phyloP scores from a whole-genome alignment of 2,888 invertebrate species.

The Alcis repandata region DNA sequence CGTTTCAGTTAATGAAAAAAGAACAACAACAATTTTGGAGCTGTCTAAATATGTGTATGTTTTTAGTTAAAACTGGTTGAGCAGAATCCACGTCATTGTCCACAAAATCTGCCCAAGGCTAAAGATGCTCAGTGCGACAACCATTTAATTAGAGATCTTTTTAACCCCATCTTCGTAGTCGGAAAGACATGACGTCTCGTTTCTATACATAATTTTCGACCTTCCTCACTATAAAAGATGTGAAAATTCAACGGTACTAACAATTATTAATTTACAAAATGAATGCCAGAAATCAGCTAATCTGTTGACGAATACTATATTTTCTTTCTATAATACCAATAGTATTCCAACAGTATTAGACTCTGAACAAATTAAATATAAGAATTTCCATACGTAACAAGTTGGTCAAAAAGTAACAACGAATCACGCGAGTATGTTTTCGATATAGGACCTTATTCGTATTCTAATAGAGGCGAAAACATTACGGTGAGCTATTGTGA shows the following conservation, averaged over 20 bases:
- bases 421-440: constrained; percentile 48
- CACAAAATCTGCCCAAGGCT: background rate
- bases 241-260: constrained; percentile 43
- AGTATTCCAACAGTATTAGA: constrained; percentile 59
- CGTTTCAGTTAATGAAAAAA: no score
- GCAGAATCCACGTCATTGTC: background rate
- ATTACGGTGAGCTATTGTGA: constrained; percentile 46
- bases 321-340: constrained; percentile 51
- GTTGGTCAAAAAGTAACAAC: constrained; percentile 44
- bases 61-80: no score
- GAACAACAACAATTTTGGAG: no score
- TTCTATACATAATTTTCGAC: constrained; percentile 36
- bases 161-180: constrained; percentile 33
- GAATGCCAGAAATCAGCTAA: constrained; percentile 40
- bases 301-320: constrained; percentile 61
- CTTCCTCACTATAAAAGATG: constrained; percentile 40
- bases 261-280: constrained; percentile 38
- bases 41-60: no score
- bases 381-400: constrained; percentile 41
- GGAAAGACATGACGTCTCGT: constrained; percentile 21
- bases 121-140: constrained; percentile 43
- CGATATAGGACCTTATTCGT: constrained; percentile 39
- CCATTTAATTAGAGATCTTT: constrained; percentile 13
- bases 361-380: constrained; percentile 41
- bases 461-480: constrained; percentile 45